Base-by-base conservation (phyloP, 2,113 vertebrate species). In the Podilymbus podiceps region DNA sequence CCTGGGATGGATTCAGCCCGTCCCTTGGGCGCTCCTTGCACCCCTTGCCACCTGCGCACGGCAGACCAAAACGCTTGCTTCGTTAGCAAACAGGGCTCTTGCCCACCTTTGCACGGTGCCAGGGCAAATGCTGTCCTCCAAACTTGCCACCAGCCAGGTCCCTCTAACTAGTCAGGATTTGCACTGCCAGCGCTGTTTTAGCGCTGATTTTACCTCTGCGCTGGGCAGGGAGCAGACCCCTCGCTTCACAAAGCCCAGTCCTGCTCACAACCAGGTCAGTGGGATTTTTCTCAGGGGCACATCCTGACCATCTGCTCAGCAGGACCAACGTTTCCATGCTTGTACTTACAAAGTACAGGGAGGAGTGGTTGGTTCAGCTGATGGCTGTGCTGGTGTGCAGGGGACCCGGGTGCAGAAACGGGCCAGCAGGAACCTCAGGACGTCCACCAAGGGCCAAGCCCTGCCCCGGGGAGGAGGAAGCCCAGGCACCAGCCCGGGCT, bases 191-290 rank as follows among this genome's bases (percentile, higher is more conserved):
- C 1, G 0, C 31, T 24, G 40, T 7, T 42, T 60, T 31, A 12
- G 16, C 2, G 0, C 4, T 49, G 60, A 3, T 21, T 63, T 55
- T 12, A 4, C 0, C 0, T 15, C 44, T 72, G 46, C 28, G 8
- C 60, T 6, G 60, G 28, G 30, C 8, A 69, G 47, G 12, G 25
- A 56, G 55, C 42, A 55, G 63, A 33, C n/a, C 8, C 28, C 31
- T 64, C 33, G 0, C 28, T 4, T 19, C 46, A 5, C 71, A 67
- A 28, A 40, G 24, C 47, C 20, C 33, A 9, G 3, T 8, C 35
- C 50, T n/a, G 40, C 62, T 28, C 31, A 12, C 30, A 23, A 49
- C 14, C 19, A 1, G 8, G 60, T 31, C 7, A 1, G 9, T 10
- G 53, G 52, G 60, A 33, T 5, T 23, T 56, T 22, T 21, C 35